Evolutionary conservation across 2,797 vertebrate species (phyloP).

Genomic region (Silurus aristotelis): DNA sequence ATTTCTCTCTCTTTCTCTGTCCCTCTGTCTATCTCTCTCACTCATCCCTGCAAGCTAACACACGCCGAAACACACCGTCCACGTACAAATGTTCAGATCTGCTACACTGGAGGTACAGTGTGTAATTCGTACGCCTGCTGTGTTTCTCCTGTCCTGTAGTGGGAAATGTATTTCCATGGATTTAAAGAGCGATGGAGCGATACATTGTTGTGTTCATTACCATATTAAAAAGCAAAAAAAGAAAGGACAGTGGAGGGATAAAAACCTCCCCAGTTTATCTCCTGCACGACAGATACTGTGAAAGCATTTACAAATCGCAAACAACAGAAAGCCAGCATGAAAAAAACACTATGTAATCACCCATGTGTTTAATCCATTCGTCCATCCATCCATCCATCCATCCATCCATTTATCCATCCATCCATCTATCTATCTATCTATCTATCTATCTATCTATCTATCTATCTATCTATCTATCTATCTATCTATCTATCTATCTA

Average conservation of each 20-base stretch:
- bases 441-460: not conserved
- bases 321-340: no score
- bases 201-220: not conserved
- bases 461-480: not conserved
- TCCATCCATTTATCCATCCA: no score
- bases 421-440: not conserved
- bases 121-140: not conserved
- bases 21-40: slow-evolving; percentile 33
- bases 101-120: not conserved
- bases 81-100: not conserved
- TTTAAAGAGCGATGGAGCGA: not conserved
- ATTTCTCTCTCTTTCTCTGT: slow-evolving; percentile 38
- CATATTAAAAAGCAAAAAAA: not conserved
- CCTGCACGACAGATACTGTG: not conserved
- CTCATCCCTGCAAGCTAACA: slow-evolving; percentile 35
- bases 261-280: not conserved
- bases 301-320: no score
- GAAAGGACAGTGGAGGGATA: not conserved
- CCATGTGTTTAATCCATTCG: no score
- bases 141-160: not conserved
- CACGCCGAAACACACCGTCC: not conserved
- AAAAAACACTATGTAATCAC: not conserved
- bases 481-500: not conserved
- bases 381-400: no score
- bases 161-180: not conserved